Evolutionary conservation across 2,888 invertebrate genomes (phyloP), one percentile per base, ranked within the genome.

Genomic region (Lagria hirta): DNA sequence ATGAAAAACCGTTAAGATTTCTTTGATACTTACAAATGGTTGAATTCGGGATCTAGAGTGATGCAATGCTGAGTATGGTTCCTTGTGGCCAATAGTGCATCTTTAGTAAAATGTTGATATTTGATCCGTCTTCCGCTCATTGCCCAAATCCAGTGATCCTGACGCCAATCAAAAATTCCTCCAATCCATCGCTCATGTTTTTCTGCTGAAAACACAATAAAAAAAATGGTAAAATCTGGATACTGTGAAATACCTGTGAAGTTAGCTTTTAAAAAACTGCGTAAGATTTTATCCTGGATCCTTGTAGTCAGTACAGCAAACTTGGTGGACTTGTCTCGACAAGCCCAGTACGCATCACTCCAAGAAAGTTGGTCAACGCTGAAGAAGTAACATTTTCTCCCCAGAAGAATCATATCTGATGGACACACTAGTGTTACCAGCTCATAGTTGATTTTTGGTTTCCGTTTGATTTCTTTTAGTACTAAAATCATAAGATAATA

Each of bases 121-220:
- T 75, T 76, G 66, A 87, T 76, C 58, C 77, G 76, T 17, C 78
- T 76, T 30, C 84, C 81, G 55, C 82, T 81, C 4, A 79, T 78
- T n/a, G 83, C 86, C 86, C 87, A 88, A 52, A 82, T 80, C 76
- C 80, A 84, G 71, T 53, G 29, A 7, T 75, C 73, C 32, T 77
- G 75, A 17, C 74, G 73, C 77, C 80, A 79, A 71, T 87, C 83
- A 68, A 80, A 88, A 52, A 83, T 79, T 14, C 86, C 87, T 4
- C 76, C 80, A 83, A 52, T 77, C 74, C 55, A 80, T 69, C 43
- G 78, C 73, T n/a, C 78, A 14, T 24, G 33, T 75, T 43, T 74
- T 70, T 58, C 75, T 73, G 56, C 29, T 28, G 16, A n/a, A 17
- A 32, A 30, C n/a, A n/a, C n/a, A n/a, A n/a, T n/a, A n/a, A n/a